phyloP scores from a whole-genome alignment of 2,113 vertebrate species.

The Eptesicus fuscus region DNA sequence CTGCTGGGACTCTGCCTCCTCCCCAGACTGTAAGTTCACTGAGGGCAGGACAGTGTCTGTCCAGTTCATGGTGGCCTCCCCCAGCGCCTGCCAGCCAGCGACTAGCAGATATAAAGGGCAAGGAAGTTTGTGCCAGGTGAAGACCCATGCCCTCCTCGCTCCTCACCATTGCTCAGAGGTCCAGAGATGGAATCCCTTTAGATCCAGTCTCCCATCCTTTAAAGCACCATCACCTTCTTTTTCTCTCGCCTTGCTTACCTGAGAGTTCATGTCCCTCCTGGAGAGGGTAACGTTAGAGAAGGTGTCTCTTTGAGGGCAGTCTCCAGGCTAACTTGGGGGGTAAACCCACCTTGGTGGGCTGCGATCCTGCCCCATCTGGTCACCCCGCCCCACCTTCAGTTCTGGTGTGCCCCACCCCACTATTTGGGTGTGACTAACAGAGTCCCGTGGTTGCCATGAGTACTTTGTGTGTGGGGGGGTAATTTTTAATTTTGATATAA shows the following conservation, averaged over 20 bases:
- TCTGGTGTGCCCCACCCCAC: not conserved
- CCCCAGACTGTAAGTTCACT: not conserved
- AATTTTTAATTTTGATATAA: not conserved
- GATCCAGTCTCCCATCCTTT: not conserved
- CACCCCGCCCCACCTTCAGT: too few species aligned
- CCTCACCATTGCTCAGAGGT: not conserved
- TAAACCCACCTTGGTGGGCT: not conserved
- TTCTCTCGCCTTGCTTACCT: not conserved
- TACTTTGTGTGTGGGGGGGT: not conserved
- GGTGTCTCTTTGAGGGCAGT: not conserved
- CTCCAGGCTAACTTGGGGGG: not conserved
- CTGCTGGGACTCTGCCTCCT: too few species aligned
- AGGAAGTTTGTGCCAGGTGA: not conserved
- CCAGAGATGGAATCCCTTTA: not conserved
- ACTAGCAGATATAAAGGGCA: not conserved
- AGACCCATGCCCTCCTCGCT: accelerated
- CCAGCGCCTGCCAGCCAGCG: not conserved
- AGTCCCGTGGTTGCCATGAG: not conserved
- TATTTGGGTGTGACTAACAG: not conserved
- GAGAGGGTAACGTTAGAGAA: not conserved
- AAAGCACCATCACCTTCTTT: too few species aligned
- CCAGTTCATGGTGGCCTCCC: not conserved
- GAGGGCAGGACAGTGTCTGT: not conserved
- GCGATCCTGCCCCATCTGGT: not conserved
- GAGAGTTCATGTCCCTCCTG: not conserved